Base-by-base conservation (phyloP, 2,888 invertebrate species). In the Trichacis sp. region DNA sequence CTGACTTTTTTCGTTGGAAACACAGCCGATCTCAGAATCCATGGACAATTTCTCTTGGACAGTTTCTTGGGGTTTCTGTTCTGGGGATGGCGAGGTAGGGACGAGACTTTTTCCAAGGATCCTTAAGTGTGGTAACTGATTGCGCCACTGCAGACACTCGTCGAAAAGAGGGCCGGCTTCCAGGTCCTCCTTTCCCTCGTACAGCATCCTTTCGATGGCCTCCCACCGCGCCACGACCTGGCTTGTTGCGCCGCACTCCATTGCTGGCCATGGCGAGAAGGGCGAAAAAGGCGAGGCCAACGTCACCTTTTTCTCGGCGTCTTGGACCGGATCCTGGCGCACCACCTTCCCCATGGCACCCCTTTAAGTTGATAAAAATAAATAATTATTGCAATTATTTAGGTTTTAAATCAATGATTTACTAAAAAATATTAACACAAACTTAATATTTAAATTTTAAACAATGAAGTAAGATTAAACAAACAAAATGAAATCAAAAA, bases 71-170 rank as follows among this genome's bases (percentile, higher is more conserved):
- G n/a, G 4, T 8, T 24, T 17, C 14, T 14, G 30, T 12, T 14
- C 11, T 11, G 20, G 6, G 9, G 30, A 29, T 11, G 43, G 14
- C 9, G 46, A 18, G 11, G n/a, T 36, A 29, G 38, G 38, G 9
- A 38, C n/a, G n/a, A 45, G 4, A 48, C 55, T 68, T 12, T 65
- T 70, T 0, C 77, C 78, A 33, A 76, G 38, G 30, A 83, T 45
- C 64, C 83, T 71, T 24, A 83, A 71, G 58, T 82, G 81, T 2
- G 79, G 76, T 55, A 82, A 69, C 52, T 83, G 83, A 1, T 60
- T 74, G 52, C 73, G 72, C 83, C 83, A 83, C 59, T 83, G 83
- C 43, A 68, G 45, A 47, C 83, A 83, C 61, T 84, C 84, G 14
- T 80, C 78, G 33, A 69, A 66, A 30, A 74, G 52, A 46, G 64